A percentile compares a stretch with the other conserved stretches of the same genome.
These are phyloP conservation scores for Hemicordylus capensis DNA, from an alignment of 2,113 vertebrate species.

Conservation along the genomic window DNA sequence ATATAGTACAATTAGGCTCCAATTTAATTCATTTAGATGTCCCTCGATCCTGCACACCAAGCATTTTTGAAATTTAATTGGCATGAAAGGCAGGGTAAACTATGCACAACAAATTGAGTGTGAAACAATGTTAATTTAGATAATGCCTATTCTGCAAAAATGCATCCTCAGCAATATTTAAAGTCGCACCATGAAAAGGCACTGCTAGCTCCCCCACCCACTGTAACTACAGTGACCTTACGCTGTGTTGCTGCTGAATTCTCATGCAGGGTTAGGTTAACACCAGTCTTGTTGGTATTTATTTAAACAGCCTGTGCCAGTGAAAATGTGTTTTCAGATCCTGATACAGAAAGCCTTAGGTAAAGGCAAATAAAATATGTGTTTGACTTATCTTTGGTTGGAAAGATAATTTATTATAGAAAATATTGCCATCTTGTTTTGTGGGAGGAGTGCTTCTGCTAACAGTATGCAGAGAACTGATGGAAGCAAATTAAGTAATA, in stretches of 20 bases:
- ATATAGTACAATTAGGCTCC: conserved; percentile 45
- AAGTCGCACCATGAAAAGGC: conserved; percentile 26
- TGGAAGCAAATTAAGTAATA: background rate
- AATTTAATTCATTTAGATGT: conserved; percentile 59
- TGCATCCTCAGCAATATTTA: conserved; percentile 60
- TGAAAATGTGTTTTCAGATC: background rate
- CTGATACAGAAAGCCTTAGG: background rate
- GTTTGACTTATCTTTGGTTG: background rate
- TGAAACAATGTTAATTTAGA: conserved; percentile 74
- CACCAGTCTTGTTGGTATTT: conserved; percentile 5
- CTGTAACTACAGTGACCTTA: conserved; percentile 30
- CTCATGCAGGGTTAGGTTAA: conserved; percentile 16
- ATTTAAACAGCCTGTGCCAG: background rate
- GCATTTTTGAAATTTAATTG: conserved; percentile 70
- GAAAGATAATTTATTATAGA: background rate
- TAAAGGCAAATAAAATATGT: background rate
- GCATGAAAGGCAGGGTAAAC: conserved; percentile 67
- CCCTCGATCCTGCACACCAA: conserved; percentile 57
- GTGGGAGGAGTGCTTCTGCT: background rate
- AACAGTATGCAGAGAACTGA: background rate
- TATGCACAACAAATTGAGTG: conserved; percentile 72
- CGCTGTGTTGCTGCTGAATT: background rate
- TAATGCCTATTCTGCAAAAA: conserved; percentile 63
- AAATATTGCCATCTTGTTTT: background rate
- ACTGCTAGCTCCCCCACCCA: background rate